These are phyloP conservation scores for Cosmorhoe ocellata DNA, from an alignment of 2,888 invertebrate genomes.

Conservation along the genomic window DNA sequence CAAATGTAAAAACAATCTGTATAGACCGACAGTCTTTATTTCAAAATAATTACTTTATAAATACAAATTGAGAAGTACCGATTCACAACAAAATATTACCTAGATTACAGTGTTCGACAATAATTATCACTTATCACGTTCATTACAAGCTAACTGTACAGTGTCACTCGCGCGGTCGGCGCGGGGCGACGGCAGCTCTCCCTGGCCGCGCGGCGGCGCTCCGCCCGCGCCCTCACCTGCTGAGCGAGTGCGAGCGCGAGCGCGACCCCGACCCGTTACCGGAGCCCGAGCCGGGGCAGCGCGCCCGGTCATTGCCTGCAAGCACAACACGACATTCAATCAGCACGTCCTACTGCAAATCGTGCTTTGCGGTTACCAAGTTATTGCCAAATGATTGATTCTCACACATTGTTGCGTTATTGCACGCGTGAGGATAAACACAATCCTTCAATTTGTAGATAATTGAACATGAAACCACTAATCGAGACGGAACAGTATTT, in stretches of 20 bases:
- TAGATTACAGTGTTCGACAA: conserved; percentile 75
- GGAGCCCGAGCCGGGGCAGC: conserved; percentile 65
- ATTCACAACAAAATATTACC: conserved; percentile 80
- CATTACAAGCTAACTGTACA: conserved; percentile 65
- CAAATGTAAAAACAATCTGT: conserved; percentile 40
- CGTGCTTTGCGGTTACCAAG: conserved; percentile 13
- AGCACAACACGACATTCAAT: conserved; percentile 4
- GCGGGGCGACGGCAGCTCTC: too few relatives aligned
- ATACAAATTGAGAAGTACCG: conserved; percentile 82
- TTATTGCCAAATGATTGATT: conserved; percentile 1
- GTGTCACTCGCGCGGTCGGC: conserved; percentile 40
- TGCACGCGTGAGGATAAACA: neutral
- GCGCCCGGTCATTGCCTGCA: conserved; percentile 73
- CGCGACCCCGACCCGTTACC: conserved; percentile 51
- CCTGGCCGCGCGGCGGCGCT: conserved; percentile 15
- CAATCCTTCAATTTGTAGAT: neutral
- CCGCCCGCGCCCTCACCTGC: conserved; percentile 80
- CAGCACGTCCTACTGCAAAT: neutral
- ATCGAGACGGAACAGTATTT: too few relatives aligned
- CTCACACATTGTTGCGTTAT: neutral
- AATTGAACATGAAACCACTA: too few relatives aligned
- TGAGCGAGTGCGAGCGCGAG: conserved; percentile 84
- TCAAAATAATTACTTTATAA: conserved; percentile 75
- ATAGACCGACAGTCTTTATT: conserved; percentile 78
- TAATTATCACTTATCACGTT: conserved; percentile 79